phyloP scores from a whole-genome alignment of 2,888 invertebrate species.

The Ferrisia virgata region DNA sequence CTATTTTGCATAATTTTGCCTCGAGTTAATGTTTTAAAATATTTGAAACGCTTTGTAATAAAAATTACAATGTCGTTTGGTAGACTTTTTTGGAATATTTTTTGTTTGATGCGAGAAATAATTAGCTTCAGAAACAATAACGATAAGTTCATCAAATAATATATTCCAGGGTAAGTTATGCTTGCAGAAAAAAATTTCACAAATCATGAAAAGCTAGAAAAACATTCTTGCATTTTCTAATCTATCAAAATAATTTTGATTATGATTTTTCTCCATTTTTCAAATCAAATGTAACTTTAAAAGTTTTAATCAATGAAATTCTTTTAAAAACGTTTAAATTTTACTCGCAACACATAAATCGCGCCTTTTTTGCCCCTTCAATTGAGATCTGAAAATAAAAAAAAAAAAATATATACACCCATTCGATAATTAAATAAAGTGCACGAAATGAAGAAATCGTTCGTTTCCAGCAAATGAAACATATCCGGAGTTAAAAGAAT shows the following conservation, averaged over 20 bases:
- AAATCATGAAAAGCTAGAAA: no score
- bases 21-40: neutral
- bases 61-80: neutral
- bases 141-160: no score
- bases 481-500: neutral
- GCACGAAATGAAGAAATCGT: neutral
- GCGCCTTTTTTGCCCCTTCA: neutral
- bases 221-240: no score
- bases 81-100: no score
- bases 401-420: neutral
- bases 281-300: neutral
- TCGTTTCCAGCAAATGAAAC: neutral
- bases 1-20: slow-evolving; percentile 13
- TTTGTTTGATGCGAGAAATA: no score
- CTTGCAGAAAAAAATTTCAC: no score
- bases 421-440: slow-evolving; percentile 2
- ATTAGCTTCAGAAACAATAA: no score
- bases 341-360: neutral
- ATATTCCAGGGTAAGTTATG: no score
- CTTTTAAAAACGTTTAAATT: neutral
- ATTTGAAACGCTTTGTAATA: neutral
- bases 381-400: neutral
- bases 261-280: neutral
- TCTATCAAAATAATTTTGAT: no score
- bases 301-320: neutral